Evolutionary conservation across 2,888 invertebrate genomes (phyloP).

Genomic region (Meteorus cinctellus): DNA sequence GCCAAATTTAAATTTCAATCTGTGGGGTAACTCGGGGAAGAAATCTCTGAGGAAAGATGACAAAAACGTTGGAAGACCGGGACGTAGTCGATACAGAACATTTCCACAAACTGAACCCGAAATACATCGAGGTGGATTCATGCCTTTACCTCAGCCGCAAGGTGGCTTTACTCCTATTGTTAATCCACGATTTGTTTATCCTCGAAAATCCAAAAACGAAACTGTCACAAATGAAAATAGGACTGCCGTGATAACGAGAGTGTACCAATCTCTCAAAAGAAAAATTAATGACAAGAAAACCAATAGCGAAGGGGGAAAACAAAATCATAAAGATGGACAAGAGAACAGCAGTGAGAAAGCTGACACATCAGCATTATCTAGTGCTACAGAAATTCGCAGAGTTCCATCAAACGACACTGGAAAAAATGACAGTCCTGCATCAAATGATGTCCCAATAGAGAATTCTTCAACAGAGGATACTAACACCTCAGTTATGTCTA

Average conservation of each 20-base stretch:
- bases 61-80: slow-evolving; percentile 56
- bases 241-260: slow-evolving; percentile 53
- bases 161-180: slow-evolving; percentile 84
- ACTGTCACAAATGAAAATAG: slow-evolving; percentile 38
- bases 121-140: slow-evolving; percentile 85
- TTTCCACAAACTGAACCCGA: slow-evolving; percentile 76
- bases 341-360: slow-evolving; percentile 43
- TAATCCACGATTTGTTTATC: slow-evolving; percentile 69
- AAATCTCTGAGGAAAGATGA: slow-evolving; percentile 71
- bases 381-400: slow-evolving; percentile 41
- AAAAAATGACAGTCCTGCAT: slow-evolving; percentile 37
- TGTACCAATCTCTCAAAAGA: slow-evolving; percentile 41
- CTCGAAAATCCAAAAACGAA: slow-evolving; percentile 49
- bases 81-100: slow-evolving; percentile 68
- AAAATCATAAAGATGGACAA: slow-evolving; percentile 18
- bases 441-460: slow-evolving; percentile 1
- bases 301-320: background rate
- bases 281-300: slow-evolving; percentile 21
- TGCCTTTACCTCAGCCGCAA: slow-evolving; percentile 82
- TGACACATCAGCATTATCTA: slow-evolving; percentile 45
- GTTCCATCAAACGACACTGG: slow-evolving; percentile 40
- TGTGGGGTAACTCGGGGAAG: slow-evolving; percentile 75
- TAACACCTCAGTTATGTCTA: slow-evolving; percentile 22
- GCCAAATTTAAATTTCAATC: slow-evolving; percentile 81
- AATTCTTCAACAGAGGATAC: slow-evolving; percentile 23